Evolutionary conservation across 2,113 vertebrate genomes (phyloP), one percentile per base, ranked within the genome.

Genomic region (Amazona vittata): DNA sequence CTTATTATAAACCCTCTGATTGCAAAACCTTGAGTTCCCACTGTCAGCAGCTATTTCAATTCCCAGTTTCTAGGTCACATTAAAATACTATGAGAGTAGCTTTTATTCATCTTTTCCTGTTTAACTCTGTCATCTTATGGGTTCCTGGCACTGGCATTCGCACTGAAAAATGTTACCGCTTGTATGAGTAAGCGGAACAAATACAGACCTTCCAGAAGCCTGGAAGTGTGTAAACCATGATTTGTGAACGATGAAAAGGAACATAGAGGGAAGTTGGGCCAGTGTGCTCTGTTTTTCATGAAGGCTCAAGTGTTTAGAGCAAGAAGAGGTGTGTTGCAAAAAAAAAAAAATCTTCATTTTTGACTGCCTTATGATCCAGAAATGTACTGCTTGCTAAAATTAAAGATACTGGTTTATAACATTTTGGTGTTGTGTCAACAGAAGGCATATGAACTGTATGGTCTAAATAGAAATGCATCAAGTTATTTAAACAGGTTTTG

Each of bases 31-130:
- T 90, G 82, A 91, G 47, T 91, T 95, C 83, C 69, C 24, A 39
- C 47, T 86, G 87, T 84, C 63, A 91, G 67, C 24, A 62, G 17
- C 49, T 73, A 33, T 83, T 69, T 89, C 44, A 94, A 89, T 95
- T 91, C 37, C 60, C 52, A 39, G 60, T 95, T 98, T 97, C 90
- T 92, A 96, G 95, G 94, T 94, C 76, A 94, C 41, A 82, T 83
- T 93, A 60, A 96, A 94, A 94, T 94, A 80, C 37, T 64, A 50
- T 76, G 50, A 64, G 59, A 73, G 65, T 47, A 83, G n/a, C 41
- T 93, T 94, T 80, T 90, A 39, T 92, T 71, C 73, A 44, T 94
- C 85, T 94, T 83, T 53, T 39, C 62, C 49, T 59, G 47, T 94
- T 67, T 74, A 90, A 90, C 57, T 71, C 39, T 84, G 75, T 84